Percentiles rank a stretch among this genome's conserved stretches.
Conservation (phyloP, 2,113 vertebrate species). For the Bolborhynchus lineola region DNA sequence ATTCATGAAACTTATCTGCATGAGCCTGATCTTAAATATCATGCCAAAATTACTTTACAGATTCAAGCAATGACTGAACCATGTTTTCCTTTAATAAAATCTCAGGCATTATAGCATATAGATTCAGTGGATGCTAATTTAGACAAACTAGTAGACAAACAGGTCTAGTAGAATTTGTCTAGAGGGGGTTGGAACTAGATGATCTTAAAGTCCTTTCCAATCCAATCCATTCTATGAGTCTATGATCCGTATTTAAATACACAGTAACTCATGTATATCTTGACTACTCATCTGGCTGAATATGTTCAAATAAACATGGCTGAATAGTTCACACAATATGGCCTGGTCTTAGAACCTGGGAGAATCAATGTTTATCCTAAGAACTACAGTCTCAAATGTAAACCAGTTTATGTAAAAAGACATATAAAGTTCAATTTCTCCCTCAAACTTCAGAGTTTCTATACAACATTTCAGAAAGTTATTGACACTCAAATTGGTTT, state of each 20-base stretch:
- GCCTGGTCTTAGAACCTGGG: neutral
- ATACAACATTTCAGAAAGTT: neutral
- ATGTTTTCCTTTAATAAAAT: neutral
- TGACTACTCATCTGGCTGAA: neutral
- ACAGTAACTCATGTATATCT: neutral
- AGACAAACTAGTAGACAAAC: no score
- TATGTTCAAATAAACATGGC: no score
- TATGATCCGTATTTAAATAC: neutral
- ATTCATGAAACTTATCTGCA: neutral
- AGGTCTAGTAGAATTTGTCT: neutral
- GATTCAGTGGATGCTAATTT: neutral
- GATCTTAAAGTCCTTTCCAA: neutral
- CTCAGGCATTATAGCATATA: neutral
- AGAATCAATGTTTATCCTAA: neutral
- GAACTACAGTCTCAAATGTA: neutral
- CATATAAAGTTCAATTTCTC: neutral
- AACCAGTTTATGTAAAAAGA: neutral
- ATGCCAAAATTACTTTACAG: neutral
- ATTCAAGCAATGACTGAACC: neutral
- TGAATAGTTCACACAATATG: no score
- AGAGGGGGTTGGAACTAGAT: neutral
- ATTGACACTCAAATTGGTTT: neutral
- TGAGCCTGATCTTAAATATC: neutral
- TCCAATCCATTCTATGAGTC: neutral
- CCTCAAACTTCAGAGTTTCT: neutral